phyloP scores from a whole-genome alignment of 2,797 vertebrate genomes.

The Hipposideros larvatus region DNA sequence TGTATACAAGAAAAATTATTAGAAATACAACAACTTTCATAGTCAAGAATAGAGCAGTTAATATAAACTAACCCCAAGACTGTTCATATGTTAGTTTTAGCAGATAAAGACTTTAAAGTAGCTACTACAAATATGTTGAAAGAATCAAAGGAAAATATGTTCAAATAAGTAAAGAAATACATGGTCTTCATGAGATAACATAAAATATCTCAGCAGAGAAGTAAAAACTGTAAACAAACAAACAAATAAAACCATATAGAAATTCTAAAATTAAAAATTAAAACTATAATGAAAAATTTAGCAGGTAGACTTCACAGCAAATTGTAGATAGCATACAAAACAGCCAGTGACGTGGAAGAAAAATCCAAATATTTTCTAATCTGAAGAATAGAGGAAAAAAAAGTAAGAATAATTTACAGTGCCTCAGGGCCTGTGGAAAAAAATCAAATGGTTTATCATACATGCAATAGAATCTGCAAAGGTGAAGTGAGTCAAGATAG shows the following conservation, averaged over 20 bases:
- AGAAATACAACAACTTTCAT: neutral
- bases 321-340: neutral
- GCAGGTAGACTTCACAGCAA: neutral
- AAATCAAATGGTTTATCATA: neutral
- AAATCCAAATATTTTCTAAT: neutral
- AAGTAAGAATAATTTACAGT: neutral
- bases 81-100: constrained; percentile 11
- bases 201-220: neutral
- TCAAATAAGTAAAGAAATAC: constrained; percentile 22
- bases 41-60: neutral
- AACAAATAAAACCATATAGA: neutral
- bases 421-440: neutral
- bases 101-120: neutral
- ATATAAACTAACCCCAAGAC: neutral
- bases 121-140: neutral
- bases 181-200: neutral
- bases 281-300: constrained; percentile 30
- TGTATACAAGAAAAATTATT: neutral
- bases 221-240: neutral
- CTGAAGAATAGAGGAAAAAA: neutral
- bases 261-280: constrained; percentile 43
- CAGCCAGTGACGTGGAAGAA: neutral
- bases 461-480: neutral
- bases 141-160: neutral
- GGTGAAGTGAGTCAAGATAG: neutral